Evolutionary conservation across 2,113 vertebrate genomes (phyloP).

Genomic region (Phaethornis superciliosus): DNA sequence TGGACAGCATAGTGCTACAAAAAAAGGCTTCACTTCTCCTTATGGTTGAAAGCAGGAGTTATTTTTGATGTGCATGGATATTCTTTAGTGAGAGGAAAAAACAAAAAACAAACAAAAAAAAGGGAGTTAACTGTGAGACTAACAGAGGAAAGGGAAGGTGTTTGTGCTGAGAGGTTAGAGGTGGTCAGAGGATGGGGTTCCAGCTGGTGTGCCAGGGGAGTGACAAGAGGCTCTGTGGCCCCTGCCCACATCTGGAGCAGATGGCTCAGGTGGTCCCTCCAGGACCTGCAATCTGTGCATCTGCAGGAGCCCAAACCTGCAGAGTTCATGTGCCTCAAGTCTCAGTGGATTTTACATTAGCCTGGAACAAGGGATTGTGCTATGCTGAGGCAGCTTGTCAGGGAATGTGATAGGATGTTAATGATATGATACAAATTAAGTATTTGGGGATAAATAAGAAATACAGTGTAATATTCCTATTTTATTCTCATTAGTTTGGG

Average conservation of each 20-base stretch:
- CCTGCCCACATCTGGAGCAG: neutral
- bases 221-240: neutral
- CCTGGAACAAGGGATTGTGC: neutral
- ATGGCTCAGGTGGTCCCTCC: neutral
- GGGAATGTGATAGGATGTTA: neutral
- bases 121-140: no score
- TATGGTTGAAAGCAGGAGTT: neutral
- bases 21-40: neutral
- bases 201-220: no score
- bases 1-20: neutral
- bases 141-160: fast-evolving
- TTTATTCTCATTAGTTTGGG: neutral
- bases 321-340: fast-evolving
- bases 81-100: neutral
- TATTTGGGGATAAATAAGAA: neutral
- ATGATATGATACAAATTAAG: neutral
- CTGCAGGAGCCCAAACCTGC: fast-evolving
- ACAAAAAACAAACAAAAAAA: no score
- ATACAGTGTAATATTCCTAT: neutral
- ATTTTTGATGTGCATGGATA: neutral
- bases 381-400: neutral
- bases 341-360: neutral
- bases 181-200: no score
- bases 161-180: no score
- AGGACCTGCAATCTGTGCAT: neutral